Conservation (phyloP, 2,113 vertebrate species). For the Himantopus leucocephalus region DNA sequence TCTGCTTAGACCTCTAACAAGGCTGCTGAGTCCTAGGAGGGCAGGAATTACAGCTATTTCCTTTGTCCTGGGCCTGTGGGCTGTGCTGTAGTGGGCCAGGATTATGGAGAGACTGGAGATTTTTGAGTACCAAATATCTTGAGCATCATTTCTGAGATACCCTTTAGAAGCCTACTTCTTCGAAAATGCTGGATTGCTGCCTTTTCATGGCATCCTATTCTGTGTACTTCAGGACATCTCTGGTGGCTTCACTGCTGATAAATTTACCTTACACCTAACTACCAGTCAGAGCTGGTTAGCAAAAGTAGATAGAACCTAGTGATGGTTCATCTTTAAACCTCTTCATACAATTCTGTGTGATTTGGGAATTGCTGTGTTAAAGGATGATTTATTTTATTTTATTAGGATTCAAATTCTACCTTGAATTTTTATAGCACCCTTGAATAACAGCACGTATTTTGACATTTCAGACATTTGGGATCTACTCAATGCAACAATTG, state of each 20-base stretch:
- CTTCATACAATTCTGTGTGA: background rate
- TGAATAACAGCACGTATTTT: background rate
- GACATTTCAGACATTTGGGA: background rate
- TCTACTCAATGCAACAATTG: background rate
- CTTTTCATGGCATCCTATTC: background rate
- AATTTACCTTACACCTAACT: background rate
- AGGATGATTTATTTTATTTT: background rate
- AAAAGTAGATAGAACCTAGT: background rate
- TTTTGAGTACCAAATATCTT: background rate
- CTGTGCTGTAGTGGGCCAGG: background rate
- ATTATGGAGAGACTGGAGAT: background rate
- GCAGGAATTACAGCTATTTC: background rate
- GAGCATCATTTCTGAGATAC: background rate
- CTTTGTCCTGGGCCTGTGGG: background rate
- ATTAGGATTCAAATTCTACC: background rate
- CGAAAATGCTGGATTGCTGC: background rate
- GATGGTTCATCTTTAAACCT: background rate
- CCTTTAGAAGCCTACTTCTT: background rate
- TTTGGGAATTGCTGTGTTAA: background rate
- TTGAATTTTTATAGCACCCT: background rate
- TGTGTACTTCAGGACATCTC: background rate
- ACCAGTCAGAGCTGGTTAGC: background rate
- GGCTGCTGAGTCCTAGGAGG: background rate
- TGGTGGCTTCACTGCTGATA: background rate
- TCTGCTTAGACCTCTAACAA: background rate